A percentile compares a stretch with the other conserved stretches of the same genome.
These are phyloP conservation scores for Entomobrya proxima DNA, from an alignment of 2,888 invertebrate species.

Conservation along the genomic window DNA sequence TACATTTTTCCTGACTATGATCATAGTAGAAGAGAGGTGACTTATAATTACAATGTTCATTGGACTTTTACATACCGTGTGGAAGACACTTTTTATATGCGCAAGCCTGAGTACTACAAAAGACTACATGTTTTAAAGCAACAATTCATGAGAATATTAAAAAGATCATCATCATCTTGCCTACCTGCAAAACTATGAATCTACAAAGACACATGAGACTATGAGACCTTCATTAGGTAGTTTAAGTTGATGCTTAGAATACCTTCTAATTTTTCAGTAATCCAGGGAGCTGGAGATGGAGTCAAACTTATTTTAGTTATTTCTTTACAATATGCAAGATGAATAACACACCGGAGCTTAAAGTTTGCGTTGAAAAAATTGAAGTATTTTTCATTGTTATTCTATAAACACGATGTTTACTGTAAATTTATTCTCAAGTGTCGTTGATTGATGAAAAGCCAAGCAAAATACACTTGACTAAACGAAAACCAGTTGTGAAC, in stretches of 20 bases:
- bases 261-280: too few species aligned
- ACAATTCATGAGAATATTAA: background rate
- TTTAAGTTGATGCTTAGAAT: too few species aligned
- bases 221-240: slow-evolving; percentile 47
- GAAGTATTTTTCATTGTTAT: background rate
- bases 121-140: slow-evolving; percentile 6
- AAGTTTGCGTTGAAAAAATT: background rate
- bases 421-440: background rate
- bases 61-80: too few species aligned
- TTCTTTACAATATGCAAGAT: background rate
- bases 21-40: too few species aligned
- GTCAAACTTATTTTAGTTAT: too few species aligned
- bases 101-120: background rate
- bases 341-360: too few species aligned
- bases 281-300: too few species aligned
- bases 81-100: too few species aligned
- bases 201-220: slow-evolving; percentile 35
- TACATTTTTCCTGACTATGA: too few species aligned
- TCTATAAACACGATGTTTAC: background rate
- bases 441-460: background rate
- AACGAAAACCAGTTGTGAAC: slow-evolving; percentile 1
- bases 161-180: slow-evolving; percentile 25
- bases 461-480: background rate
- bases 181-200: background rate
- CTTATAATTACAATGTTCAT: too few species aligned